Base-by-base conservation (phyloP, 2,113 vertebrate species). In the Psephotus haematonotus region DNA sequence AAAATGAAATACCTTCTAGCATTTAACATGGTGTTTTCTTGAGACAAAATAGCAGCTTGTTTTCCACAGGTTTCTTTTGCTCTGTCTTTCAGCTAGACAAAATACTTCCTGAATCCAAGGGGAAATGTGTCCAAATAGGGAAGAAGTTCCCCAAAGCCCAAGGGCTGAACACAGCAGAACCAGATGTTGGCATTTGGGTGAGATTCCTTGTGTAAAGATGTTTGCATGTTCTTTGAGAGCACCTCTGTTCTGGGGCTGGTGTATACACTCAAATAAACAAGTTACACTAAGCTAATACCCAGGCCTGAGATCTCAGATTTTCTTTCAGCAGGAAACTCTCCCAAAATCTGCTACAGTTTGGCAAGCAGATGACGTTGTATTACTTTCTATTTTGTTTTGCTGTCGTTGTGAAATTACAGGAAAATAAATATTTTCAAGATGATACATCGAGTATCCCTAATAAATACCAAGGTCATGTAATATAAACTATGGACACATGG, bases 371-470 rank as follows among this genome's bases (percentile, higher is more conserved):
- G 83, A 29, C 44, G 24, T 20, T 41, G 44, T 20, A 17, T 86
- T 91, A 92, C 90, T 96, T 93, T 88, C 83, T 41, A 70, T 76
- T 82, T 85, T 92, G 82, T 88, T 96, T 85, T 80, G 86, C 77
- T 86, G 68, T 67, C 90, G 91, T 90, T 95, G 92, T 95, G 92
- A 97, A 96, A 97, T 93, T 72, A 97, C 84, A 78, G 33, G 78
- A 60, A 97, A 95, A 91, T 72, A 96, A 97, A 97, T 93, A 93
- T 81, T 96, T 89, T 89, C 43, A 63, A 91, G 96, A 95, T 86
- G 82, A 93, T 77, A 72, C 67, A 77, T 93, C 93, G 90, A 90
- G 55, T 84, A 80, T 94, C 27, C 13, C 87, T 92, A 96, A 91
- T 91, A 97, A 98, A 97, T 75, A 92, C 94, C 90, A 72, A 87